phyloP scores from a whole-genome alignment of 2,797 vertebrate genomes.

The Yasuhikotakia modesta region DNA sequence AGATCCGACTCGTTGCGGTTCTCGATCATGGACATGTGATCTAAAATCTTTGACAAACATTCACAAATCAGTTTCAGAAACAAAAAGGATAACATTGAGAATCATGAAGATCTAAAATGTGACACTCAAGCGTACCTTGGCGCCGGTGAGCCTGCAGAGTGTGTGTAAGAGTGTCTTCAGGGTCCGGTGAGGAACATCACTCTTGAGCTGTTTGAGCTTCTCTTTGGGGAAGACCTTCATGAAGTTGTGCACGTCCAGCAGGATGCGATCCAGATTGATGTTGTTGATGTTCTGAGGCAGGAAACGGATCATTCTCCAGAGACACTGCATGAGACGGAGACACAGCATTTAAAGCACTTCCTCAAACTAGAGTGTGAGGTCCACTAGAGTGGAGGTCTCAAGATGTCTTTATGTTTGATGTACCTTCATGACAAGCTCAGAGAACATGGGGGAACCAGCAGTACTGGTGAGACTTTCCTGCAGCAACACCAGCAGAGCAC shows the following conservation, averaged over 20 bases:
- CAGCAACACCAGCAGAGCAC: conserved; percentile 92
- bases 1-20: conserved; percentile 96
- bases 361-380: neutral
- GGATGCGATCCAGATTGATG: conserved; percentile 93
- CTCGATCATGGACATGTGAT: conserved; percentile 97
- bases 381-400: too few relatives aligned
- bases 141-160: conserved; percentile 91
- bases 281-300: conserved; percentile 91
- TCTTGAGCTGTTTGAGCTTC: conserved; percentile 94
- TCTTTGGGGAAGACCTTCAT: conserved; percentile 98
- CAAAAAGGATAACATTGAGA: neutral
- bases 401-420: neutral
- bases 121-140: conserved; percentile 77
- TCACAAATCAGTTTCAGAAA: neutral
- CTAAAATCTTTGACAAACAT: conserved; percentile 82
- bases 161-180: conserved; percentile 93
- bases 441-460: conserved; percentile 89
- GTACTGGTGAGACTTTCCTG: conserved; percentile 93
- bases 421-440: conserved; percentile 98
- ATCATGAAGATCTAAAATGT: neutral
- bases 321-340: conserved; percentile 79
- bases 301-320: conserved; percentile 95
- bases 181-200: conserved; percentile 92
- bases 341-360: neutral
- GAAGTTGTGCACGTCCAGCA: conserved; percentile 95